phyloP scores from a whole-genome alignment of 2,888 invertebrate species.

The Blomia tropicalis region DNA sequence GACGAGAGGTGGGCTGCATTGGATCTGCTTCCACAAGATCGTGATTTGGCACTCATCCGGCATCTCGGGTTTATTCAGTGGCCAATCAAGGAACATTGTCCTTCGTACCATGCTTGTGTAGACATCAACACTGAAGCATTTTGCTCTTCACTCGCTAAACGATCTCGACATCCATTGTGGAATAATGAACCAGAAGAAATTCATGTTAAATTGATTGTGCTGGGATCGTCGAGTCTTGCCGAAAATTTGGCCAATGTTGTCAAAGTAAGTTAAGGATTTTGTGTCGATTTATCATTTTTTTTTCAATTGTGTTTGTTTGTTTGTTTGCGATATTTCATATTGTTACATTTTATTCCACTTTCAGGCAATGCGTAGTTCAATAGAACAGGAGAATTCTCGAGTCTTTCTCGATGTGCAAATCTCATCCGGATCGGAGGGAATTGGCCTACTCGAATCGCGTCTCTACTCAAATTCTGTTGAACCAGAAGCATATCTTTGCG shows the following conservation, averaged over 20 bases:
- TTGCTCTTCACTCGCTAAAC: slow-evolving; percentile 46
- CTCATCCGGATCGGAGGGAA: slow-evolving; percentile 65
- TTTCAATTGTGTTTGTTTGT: neutral
- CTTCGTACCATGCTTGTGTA: slow-evolving; percentile 51
- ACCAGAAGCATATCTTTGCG: slow-evolving; percentile 39
- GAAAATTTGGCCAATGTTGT: slow-evolving; percentile 73
- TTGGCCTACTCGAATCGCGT: slow-evolving; percentile 53
- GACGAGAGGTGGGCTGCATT: slow-evolving; percentile 79
- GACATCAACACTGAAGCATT: slow-evolving; percentile 57
- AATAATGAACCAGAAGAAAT: slow-evolving; percentile 49
- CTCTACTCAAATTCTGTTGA: neutral
- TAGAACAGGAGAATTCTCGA: slow-evolving; percentile 57
- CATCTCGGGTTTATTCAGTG: slow-evolving; percentile 89
- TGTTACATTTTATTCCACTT: neutral
- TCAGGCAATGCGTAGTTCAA: slow-evolving; percentile 48
- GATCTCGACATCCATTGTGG: slow-evolving; percentile 36
- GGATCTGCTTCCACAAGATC: slow-evolving; percentile 79
- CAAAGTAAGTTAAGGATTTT: slow-evolving; percentile 38
- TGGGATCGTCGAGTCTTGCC: slow-evolving; percentile 70
- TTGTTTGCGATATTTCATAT: too few species aligned
- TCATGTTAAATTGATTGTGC: slow-evolving; percentile 67
- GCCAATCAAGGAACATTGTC: slow-evolving; percentile 83
- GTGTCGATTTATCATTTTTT: neutral
- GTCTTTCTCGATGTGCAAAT: slow-evolving; percentile 69
- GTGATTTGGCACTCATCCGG: slow-evolving; percentile 82